A percentile compares a stretch with the other conserved stretches of the same genome.
Conservation (phyloP, 2,113 vertebrate species). For the Istiophorus platypterus region DNA sequence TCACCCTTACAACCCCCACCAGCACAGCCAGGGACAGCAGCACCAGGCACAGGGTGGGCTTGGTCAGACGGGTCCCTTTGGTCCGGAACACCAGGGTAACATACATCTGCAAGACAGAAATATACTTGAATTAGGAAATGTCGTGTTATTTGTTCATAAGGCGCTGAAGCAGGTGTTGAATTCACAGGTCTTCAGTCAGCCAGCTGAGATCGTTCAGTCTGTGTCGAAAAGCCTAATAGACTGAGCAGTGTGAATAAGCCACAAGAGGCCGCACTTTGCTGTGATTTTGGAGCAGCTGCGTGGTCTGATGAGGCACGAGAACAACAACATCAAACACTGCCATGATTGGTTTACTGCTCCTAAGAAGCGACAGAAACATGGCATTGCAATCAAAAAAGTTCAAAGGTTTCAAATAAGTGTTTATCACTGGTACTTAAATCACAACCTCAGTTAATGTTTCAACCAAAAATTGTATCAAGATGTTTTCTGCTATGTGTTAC, state of each 20-base stretch:
- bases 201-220: neutral
- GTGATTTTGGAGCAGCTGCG: constrained; percentile 26
- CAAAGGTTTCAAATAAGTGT: neutral
- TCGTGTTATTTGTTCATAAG: neutral
- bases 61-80: constrained; percentile 91
- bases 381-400: neutral
- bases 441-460: neutral
- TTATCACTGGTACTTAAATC: neutral
- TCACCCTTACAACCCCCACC: constrained; percentile 91
- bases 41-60: constrained; percentile 90
- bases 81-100: constrained; percentile 90
- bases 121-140: neutral
- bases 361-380: constrained; percentile 23
- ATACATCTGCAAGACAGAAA: constrained; percentile 87
- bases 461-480: neutral
- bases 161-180: neutral
- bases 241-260: constrained; percentile 22
- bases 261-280: constrained; percentile 56
- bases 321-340: constrained; percentile 8
- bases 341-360: neutral
- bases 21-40: constrained; percentile 90
- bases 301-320: constrained; percentile 2
- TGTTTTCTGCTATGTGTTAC: neutral
- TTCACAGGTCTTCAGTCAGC: neutral
- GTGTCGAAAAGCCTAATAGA: neutral